Evolutionary conservation across 2,797 vertebrate species (phyloP).

Genomic region (Siniperca scherzeri): DNA sequence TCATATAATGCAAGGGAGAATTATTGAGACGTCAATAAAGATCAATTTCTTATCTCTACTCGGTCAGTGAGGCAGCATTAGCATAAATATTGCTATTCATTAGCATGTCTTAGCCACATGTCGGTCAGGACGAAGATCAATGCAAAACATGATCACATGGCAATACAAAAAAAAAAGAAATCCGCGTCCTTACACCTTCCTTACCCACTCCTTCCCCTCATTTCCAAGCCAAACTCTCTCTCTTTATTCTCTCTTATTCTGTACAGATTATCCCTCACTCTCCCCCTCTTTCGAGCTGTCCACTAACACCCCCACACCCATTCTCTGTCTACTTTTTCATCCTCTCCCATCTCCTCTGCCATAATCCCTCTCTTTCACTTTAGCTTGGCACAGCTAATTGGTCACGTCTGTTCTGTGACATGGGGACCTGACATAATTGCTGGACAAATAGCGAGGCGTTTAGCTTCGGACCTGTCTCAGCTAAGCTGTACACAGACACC

Average conservation of each 20-base stretch:
- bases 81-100: conserved; percentile 70
- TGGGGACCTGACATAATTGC: conserved; percentile 86
- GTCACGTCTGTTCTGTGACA: conserved; percentile 85
- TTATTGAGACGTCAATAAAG: conserved; percentile 78
- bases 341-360: conserved; percentile 68
- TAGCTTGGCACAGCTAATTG: conserved; percentile 84
- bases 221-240: conserved; percentile 62
- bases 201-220: conserved; percentile 39
- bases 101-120: conserved; percentile 70
- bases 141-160: conserved; percentile 71
- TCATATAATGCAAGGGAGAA: conserved; percentile 60
- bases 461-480: conserved; percentile 80
- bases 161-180: conserved; percentile 42
- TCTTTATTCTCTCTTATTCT: conserved; percentile 68
- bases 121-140: conserved; percentile 75
- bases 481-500: conserved; percentile 80
- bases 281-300: conserved; percentile 30
- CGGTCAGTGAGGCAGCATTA: conserved; percentile 58
- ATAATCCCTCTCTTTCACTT: conserved; percentile 83
- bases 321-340: conserved; percentile 67
- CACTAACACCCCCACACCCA: conserved; percentile 42
- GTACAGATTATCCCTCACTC: conserved; percentile 48
- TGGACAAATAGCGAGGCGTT: conserved; percentile 84
- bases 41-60: conserved; percentile 69
- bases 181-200: conserved; percentile 31